These are phyloP conservation scores for Propithecus coquereli DNA, from an alignment of 2,113 vertebrate species.

Conservation along the genomic window DNA sequence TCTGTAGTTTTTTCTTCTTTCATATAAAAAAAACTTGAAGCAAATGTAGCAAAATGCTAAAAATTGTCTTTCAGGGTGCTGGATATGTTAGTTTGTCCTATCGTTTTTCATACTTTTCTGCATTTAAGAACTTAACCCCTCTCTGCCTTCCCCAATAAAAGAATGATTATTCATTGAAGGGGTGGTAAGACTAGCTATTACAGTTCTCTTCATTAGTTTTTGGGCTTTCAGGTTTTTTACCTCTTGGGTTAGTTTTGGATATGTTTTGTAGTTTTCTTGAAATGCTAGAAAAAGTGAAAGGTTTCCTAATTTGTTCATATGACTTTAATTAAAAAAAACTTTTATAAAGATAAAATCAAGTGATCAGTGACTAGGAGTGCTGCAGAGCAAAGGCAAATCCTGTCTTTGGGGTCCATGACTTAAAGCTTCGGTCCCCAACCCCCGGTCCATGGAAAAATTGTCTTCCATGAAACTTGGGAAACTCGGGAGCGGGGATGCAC, in stretches of 20 bases:
- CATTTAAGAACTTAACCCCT: background rate
- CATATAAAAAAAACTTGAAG: background rate
- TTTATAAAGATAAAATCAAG: background rate
- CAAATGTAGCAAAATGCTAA: background rate
- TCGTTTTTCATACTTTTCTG: background rate
- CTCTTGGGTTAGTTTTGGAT: background rate
- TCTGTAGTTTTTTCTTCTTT: background rate
- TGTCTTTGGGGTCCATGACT: background rate
- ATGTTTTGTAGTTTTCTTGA: background rate
- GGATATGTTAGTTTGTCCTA: accelerated
- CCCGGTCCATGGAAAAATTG: no score
- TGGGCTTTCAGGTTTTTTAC: background rate
- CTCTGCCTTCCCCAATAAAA: background rate
- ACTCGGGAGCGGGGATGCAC: no score
- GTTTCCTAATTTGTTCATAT: background rate
- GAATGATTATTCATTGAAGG: background rate
- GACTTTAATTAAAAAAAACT: background rate
- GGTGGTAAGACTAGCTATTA: background rate
- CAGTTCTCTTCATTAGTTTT: background rate
- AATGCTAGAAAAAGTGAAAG: background rate
- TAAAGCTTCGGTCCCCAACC: no score
- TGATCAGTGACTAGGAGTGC: background rate
- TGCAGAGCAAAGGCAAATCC: background rate
- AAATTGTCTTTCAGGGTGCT: background rate
- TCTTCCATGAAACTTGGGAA: no score